Conservation (phyloP, 2,888 invertebrate genomes). For the Cheilosia vulpina region DNA sequence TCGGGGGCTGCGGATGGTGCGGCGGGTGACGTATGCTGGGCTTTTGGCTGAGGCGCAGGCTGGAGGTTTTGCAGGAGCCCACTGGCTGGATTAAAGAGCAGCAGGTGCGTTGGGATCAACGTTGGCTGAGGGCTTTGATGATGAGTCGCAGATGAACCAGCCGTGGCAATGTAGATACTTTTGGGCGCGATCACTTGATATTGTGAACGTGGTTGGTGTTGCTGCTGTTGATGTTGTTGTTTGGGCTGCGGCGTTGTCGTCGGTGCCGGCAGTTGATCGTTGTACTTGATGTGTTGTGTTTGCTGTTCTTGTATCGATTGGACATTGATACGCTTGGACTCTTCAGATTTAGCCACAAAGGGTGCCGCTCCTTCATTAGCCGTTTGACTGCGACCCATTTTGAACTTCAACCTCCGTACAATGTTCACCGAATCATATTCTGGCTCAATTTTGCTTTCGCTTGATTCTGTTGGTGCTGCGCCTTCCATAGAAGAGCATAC, state of each 20-base stretch:
- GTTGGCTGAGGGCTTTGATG: constrained; percentile 36
- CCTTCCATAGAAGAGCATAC: constrained; percentile 85
- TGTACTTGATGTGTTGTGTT: constrained; percentile 46
- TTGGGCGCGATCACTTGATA: constrained; percentile 82
- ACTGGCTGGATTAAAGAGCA: constrained; percentile 59
- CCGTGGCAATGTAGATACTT: constrained; percentile 78
- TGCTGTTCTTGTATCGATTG: constrained; percentile 56
- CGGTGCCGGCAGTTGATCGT: constrained; percentile 44
- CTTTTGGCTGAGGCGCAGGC: constrained; percentile 63
- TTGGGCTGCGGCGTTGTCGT: constrained; percentile 16
- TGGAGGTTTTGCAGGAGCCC: constrained; percentile 64
- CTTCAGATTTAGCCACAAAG: constrained; percentile 35
- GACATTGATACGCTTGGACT: constrained; percentile 49
- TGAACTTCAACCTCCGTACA: constrained; percentile 82
- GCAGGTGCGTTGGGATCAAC: constrained; percentile 64
- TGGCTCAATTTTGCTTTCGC: constrained; percentile 61
- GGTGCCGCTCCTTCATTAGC: constrained; percentile 11
- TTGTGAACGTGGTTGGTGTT: constrained; percentile 70
- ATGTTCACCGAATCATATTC: constrained; percentile 81
- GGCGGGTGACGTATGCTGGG: constrained; percentile 74
- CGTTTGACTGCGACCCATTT: constrained; percentile 81
- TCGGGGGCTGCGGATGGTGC: constrained; percentile 81
- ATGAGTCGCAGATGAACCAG: constrained; percentile 65
- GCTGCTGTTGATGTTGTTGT: constrained; percentile 39
- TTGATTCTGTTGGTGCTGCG: constrained; percentile 67